Conservation (phyloP, 2,888 invertebrate species). For the Apodemia hepburni region DNA sequence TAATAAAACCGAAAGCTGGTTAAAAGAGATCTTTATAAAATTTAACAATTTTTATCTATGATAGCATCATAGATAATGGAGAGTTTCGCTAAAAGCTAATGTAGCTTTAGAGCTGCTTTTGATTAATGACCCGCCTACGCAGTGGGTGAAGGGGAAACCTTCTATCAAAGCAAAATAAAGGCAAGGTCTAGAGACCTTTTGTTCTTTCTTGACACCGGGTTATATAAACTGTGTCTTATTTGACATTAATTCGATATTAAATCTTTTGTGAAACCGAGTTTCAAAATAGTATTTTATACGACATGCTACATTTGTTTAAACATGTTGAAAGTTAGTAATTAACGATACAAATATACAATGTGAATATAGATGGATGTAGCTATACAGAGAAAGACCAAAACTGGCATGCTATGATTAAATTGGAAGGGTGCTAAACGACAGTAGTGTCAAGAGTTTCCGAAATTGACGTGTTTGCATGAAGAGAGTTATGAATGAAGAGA, state of each 20-base stretch:
- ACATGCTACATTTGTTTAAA: no score
- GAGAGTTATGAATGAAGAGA: no score
- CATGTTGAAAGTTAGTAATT: no score
- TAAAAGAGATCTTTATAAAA: slow-evolving; percentile 21
- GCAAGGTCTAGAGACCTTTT: slow-evolving; percentile 47
- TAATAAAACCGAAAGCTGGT: no score
- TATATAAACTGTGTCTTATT: slow-evolving; percentile 35
- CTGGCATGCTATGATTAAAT: no score
- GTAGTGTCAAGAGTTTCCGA: no score
- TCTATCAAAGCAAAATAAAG: slow-evolving; percentile 50
- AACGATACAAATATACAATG: no score
- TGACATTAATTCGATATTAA: slow-evolving; percentile 25
- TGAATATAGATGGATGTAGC: no score
- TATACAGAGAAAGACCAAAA: no score
- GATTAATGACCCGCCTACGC: slow-evolving; percentile 69
- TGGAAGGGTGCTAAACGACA: no score
- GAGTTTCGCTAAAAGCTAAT: slow-evolving; percentile 52
- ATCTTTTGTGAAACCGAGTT: background rate
- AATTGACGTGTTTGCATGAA: no score
- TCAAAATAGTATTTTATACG: no score
- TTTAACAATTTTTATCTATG: slow-evolving; percentile 38
- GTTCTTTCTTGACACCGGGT: slow-evolving; percentile 45
- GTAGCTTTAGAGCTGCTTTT: slow-evolving; percentile 57
- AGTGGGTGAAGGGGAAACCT: slow-evolving; percentile 59
- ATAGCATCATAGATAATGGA: slow-evolving; percentile 44